Evolutionary conservation across 1,140 invertebrate genomes (phyloP).

Genomic region (Heliconius hewitsoni): DNA sequence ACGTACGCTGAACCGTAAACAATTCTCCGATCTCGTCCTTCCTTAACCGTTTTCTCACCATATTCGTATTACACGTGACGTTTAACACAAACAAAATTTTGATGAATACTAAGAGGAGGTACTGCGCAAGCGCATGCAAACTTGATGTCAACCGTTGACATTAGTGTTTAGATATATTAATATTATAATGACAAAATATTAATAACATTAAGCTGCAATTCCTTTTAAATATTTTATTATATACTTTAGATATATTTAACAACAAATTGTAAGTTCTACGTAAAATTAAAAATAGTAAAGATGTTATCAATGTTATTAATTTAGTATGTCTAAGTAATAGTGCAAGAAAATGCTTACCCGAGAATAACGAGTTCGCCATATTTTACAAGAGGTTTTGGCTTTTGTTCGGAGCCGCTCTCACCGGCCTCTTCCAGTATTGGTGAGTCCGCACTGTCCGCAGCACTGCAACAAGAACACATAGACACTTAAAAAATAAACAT

Average conservation of each 20-base stretch:
- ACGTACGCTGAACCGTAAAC: slow-evolving; percentile 41
- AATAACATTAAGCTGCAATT: slow-evolving; percentile 5
- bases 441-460: slow-evolving; percentile 87
- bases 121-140: slow-evolving; percentile 33
- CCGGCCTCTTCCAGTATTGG: slow-evolving; percentile 86
- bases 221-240: not conserved
- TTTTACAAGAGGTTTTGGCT: slow-evolving; percentile 89
- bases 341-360: slow-evolving; percentile 84
- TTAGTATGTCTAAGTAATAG: not conserved
- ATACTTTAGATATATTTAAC: slow-evolving; percentile 8
- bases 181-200: slow-evolving; percentile 12
- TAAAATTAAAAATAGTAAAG: not conserved
- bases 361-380: slow-evolving; percentile 97
- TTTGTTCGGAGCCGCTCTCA: slow-evolving; percentile 84
- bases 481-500: not conserved
- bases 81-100: slow-evolving; percentile 36
- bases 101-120: slow-evolving; percentile 39
- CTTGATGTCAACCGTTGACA: slow-evolving; percentile 38
- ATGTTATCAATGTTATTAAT: not conserved
- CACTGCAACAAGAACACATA: slow-evolving; percentile 76
- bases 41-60: slow-evolving; percentile 33
- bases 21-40: slow-evolving; percentile 35
- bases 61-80: slow-evolving; percentile 37
- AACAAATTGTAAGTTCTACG: too few relatives aligned
- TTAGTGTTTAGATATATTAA: slow-evolving; percentile 14